Evolutionary conservation across 2,888 invertebrate genomes (phyloP), one percentile per base, ranked within the genome.

Genomic region (Noctua comes): DNA sequence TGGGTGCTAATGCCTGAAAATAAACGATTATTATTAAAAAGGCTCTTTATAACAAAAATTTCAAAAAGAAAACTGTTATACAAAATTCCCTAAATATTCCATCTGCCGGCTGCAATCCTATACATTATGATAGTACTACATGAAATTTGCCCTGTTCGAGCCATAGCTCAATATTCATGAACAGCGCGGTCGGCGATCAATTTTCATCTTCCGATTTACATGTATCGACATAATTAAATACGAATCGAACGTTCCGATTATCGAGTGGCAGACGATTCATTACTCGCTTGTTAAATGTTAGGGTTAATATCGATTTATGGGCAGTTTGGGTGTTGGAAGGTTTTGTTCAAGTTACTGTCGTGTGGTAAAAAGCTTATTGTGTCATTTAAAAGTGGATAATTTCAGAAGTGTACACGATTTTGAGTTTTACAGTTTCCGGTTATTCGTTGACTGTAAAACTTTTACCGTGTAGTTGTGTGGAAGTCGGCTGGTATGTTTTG

Each of bases 91-190:
- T 40, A 73, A 82, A 27, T 81, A 79, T 81, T 78, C 16, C 1
- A 68, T 80, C 69, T 69, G 59, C 36, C n/a, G 77, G 76, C 70
- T 83, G 77, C 31, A 46, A 11, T 31, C 65, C 83, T 74, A 77
- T 24, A 77, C 76, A 79, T 86, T 84, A 81, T 77, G 71, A 80
- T 77, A 86, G 76, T 76, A 84, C 83, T 87, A 82, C 87, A 84
- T 82, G 83, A 86, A 83, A 80, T 88, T 87, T 79, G 69, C 77
- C 73, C 71, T 66, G 76, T 65, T 77, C 59, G 36, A 74, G 71
- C 70, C 75, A 79, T 76, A 80, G 83, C 79, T 89, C 83, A 90
- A 89, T 90, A 90, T 90, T 89, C 88, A 90, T 88, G 90, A 89
- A 80, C 68, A 72, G 78, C 64, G 80, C 75, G 84, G 73, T 84